phyloP scores from a whole-genome alignment of 2,113 vertebrate genomes.

The Sturnus vulgaris region DNA sequence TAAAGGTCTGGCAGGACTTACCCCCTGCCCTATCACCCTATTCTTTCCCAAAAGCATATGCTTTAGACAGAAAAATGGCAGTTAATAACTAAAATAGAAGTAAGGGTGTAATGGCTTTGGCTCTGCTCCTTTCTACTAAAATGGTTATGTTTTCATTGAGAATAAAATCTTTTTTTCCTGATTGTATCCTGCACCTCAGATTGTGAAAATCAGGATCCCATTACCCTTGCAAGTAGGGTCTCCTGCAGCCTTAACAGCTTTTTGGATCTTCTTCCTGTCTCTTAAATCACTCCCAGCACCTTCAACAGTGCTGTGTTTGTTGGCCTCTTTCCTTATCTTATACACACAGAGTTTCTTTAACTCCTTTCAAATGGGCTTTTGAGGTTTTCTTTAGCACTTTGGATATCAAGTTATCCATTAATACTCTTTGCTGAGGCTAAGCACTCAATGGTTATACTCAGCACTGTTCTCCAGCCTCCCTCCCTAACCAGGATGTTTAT shows the following conservation, averaged over 20 bases:
- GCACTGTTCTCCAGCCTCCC: neutral
- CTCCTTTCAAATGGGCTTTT: neutral
- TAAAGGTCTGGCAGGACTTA: neutral
- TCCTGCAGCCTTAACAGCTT: neutral
- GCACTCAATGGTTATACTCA: neutral
- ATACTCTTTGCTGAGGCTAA: neutral
- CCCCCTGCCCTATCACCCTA: neutral
- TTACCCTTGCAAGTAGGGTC: neutral
- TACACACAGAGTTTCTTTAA: neutral
- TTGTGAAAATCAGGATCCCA: neutral
- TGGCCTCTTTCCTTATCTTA: conserved; percentile 45
- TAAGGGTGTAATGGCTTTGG: neutral
- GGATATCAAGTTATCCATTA: conserved; percentile 19
- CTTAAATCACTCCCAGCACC: neutral
- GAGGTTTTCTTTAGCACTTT: neutral
- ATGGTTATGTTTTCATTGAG: neutral
- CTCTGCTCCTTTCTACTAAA: neutral
- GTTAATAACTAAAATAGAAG: neutral
- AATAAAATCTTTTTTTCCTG: neutral
- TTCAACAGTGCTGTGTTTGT: conserved; percentile 2
- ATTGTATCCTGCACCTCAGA: neutral
- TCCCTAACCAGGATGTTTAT: conserved; percentile 38
- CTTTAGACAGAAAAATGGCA: neutral
- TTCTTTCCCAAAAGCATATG: neutral
- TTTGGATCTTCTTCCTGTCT: neutral